phyloP scores from a whole-genome alignment of 2,113 vertebrate species.

The Archilochus colubris region DNA sequence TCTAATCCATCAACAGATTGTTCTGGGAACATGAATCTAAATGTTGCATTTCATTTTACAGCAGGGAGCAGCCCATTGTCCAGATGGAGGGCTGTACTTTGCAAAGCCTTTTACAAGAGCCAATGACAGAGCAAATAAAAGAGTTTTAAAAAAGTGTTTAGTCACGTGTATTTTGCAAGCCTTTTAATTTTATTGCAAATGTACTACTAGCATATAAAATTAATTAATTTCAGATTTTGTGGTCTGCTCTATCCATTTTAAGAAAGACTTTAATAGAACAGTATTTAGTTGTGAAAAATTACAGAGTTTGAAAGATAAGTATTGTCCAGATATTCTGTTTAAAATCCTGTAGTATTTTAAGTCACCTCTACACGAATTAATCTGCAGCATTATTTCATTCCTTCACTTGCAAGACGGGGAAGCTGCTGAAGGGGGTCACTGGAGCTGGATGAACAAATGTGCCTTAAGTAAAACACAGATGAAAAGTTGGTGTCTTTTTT shows the following conservation, averaged over 20 bases:
- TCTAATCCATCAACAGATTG: neutral
- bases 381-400: neutral
- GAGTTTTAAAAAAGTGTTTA: neutral
- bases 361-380: neutral
- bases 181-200: neutral
- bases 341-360: neutral
- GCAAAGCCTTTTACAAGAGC: neutral
- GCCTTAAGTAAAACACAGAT: neutral
- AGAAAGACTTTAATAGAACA: neutral
- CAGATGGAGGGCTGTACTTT: neutral
- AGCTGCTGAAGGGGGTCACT: neutral
- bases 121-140: neutral
- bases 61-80: neutral
- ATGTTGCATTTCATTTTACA: neutral
- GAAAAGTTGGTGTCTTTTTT: neutral
- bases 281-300: neutral
- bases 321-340: rapidly evolving
- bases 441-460: neutral
- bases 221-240: neutral
- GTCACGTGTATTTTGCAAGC: neutral
- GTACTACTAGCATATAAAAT: neutral
- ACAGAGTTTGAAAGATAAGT: neutral
- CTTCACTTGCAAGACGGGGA: neutral
- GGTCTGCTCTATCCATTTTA: neutral
- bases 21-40: neutral